Conservation (phyloP, 2,888 invertebrate genomes). For the Minunthozetes semirufus region DNA sequence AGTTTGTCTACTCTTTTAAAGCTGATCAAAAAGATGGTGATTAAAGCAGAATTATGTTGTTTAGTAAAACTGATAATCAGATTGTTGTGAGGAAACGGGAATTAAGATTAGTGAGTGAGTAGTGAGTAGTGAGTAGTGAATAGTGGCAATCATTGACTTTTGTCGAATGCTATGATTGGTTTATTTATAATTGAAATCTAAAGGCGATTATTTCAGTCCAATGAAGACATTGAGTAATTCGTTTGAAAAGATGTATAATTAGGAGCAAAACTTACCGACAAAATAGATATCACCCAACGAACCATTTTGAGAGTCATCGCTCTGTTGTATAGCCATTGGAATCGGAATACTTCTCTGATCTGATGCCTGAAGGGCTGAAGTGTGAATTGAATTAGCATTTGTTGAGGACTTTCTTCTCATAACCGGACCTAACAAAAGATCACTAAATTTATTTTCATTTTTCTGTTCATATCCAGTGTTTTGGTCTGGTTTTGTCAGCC, state of each 20-base stretch:
- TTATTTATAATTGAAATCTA: too few relatives aligned
- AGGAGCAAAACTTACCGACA: constrained; percentile 39
- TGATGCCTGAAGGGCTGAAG: background rate
- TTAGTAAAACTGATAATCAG: too few relatives aligned
- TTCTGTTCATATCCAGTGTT: background rate
- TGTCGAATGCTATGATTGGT: too few relatives aligned
- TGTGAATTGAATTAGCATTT: background rate
- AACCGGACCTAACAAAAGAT: background rate
- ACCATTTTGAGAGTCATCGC: background rate
- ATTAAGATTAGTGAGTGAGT: too few relatives aligned
- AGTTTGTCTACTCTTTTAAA: too few relatives aligned
- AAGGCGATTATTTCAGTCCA: too few relatives aligned
- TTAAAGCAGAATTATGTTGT: too few relatives aligned
- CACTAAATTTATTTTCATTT: background rate
- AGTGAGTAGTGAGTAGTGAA: too few relatives aligned
- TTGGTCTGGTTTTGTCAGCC: background rate
- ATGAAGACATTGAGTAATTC: too few relatives aligned
- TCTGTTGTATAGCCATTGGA: constrained; percentile 3
- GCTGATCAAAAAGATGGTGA: too few relatives aligned
- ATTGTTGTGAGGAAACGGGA: too few relatives aligned
- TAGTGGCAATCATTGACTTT: too few relatives aligned
- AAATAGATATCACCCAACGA: constrained; percentile 41
- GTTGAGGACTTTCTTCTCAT: constrained; percentile 2
- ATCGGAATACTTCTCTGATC: constrained; percentile 8
- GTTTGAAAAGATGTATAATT: background rate